Evolutionary conservation across 2,797 vertebrate species (phyloP), one percentile per base, ranked within the genome.

Genomic region (Melanotaenia boesemani): DNA sequence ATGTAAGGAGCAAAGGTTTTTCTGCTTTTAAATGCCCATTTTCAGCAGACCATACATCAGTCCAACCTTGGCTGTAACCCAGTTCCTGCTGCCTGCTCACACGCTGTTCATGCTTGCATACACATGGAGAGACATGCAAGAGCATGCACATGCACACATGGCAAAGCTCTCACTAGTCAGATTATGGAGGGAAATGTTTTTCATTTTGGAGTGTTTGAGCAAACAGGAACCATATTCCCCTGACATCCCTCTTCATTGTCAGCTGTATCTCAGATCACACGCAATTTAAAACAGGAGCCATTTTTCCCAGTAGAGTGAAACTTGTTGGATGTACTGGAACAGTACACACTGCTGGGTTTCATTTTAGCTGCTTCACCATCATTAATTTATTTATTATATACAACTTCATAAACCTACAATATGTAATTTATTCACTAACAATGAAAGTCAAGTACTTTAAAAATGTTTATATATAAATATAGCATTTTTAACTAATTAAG

Each of bases 101-200:
- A 63, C 57, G 32, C 67, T 37, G 24, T 32, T 57, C 34, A 64
- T 26, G 52, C 50, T 0, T 39, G 62, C 13, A 58, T 30, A 78
- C 76, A 76, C 41, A 16, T 63, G 58, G 62, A 74, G 44, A 46
- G 44, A 46, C 44, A 46, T 46, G 18, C 26, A 54, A 34, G 26
- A 68, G 60, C 18, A 54, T 32, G 20, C 20, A 67, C 39, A 59
- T 34, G 50, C 44, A 75, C 63, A 64, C 63, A 50, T n/a, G 22
- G 46, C 70, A 86, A 70, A 83, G 36, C 78, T 82, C 78, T 76
- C 70, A 79, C 18, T 55, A 59, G 54, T 77, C 69, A 77, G 44
- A 82, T 81, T 68, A 77, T 67, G 37, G 72, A 84, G 80, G 74
- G 70, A 90, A 87, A 84, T 89, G 79, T 84, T 90, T 91, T 90